Evolutionary conservation across 2,113 vertebrate species (phyloP).

Genomic region (Corythornis vintsioides): DNA sequence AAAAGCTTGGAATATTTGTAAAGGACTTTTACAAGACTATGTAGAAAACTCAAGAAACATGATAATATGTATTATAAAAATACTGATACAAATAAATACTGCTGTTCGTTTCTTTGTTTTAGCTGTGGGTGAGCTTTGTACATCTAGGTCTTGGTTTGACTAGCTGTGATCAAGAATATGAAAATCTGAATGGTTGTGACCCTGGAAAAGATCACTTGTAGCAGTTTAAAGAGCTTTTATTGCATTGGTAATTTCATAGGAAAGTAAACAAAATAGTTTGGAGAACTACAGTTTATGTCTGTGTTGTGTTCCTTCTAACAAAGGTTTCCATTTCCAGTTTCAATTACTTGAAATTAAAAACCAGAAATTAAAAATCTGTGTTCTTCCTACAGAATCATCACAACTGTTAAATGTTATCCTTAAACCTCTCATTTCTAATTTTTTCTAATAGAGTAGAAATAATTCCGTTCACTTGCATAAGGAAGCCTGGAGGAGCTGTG

Average conservation of each 20-base stretch:
- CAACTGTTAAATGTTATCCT: neutral
- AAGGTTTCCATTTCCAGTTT: neutral
- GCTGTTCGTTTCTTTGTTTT: neutral
- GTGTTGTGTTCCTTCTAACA: neutral
- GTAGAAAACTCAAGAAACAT: neutral
- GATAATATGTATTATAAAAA: neutral
- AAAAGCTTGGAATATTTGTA: neutral
- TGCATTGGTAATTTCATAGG: neutral
- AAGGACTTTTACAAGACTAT: neutral
- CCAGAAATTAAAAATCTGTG: neutral
- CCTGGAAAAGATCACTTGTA: neutral
- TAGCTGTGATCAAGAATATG: neutral
- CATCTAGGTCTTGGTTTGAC: neutral
- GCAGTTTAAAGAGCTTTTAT: neutral
- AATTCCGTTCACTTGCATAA: neutral
- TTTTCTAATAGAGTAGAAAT: neutral
- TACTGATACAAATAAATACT: neutral
- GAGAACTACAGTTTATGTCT: neutral
- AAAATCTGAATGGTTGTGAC: neutral
- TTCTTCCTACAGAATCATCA: neutral
- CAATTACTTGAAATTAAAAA: neutral
- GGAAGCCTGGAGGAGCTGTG: neutral
- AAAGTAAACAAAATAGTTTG: neutral
- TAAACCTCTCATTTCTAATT: neutral
- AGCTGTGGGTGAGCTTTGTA: neutral